These are phyloP conservation scores for Seira musarum DNA, from an alignment of 2,888 invertebrate species.

Conservation along the genomic window DNA sequence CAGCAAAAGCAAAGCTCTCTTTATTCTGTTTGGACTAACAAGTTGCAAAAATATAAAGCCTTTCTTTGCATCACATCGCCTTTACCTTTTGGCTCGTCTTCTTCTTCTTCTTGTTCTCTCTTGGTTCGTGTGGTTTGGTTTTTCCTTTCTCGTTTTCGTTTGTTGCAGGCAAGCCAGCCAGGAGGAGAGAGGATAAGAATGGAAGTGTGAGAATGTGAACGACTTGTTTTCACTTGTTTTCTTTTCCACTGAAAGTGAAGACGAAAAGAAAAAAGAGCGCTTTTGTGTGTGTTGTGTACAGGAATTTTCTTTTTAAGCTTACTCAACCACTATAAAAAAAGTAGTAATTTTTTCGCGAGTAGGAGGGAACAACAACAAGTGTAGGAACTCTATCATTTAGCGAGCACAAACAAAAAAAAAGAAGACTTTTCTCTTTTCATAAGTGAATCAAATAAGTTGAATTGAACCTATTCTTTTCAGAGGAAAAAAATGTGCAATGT, in stretches of 20 bases:
- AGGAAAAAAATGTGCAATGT: neutral
- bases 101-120: too few relatives aligned
- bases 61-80: too few relatives aligned
- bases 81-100: too few relatives aligned
- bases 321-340: neutral
- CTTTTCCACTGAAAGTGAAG: constrained; percentile 1
- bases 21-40: neutral
- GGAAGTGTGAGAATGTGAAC: constrained; percentile 3
- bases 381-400: neutral
- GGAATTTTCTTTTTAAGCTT: neutral
- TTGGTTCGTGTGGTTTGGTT: neutral
- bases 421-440: neutral
- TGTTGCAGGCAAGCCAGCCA: too few relatives aligned
- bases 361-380: constrained; percentile 3
- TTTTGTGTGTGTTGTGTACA: neutral
- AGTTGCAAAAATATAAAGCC: neutral
- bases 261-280: too few relatives aligned
- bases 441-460: neutral
- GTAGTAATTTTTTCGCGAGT: neutral
- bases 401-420: neutral
- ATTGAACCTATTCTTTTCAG: neutral
- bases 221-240: constrained; percentile 1
- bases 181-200: neutral
- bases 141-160: too few relatives aligned
- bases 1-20: neutral